Percentiles rank a stretch among this genome's conserved stretches.
Evolutionary conservation across 2,797 vertebrate species (phyloP).

Genomic region (Lagocephalus sceleratus): DNA sequence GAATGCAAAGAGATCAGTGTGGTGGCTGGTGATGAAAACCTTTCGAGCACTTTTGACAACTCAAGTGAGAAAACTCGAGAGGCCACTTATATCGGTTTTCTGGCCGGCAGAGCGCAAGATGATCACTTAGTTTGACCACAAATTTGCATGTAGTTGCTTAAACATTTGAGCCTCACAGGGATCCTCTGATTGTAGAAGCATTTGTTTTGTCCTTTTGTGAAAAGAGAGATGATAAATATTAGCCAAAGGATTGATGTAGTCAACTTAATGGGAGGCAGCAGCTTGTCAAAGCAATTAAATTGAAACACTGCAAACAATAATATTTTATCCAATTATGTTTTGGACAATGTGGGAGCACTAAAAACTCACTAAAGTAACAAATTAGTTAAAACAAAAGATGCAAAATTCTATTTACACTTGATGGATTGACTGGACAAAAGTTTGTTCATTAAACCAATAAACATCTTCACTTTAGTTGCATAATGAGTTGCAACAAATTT

Average conservation of each 20-base stretch:
- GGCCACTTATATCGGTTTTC: constrained; percentile 37
- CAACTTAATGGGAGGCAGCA: constrained; percentile 13
- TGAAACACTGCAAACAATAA: constrained; percentile 14
- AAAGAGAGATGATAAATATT: neutral
- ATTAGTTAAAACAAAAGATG: too few relatives aligned
- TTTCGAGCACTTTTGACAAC: constrained; percentile 58
- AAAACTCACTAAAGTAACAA: neutral
- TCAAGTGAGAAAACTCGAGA: constrained; percentile 60
- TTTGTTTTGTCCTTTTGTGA: neutral
- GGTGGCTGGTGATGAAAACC: constrained; percentile 72
- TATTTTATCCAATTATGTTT: constrained; percentile 21
- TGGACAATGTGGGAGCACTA: constrained; percentile 7
- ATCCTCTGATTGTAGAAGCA: neutral
- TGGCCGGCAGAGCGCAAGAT: constrained; percentile 22
- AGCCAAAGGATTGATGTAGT: too few relatives aligned
- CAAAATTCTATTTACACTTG: neutral
- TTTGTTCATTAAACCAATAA: neutral
- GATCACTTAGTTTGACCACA: constrained; percentile 16
- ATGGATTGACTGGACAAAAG: neutral
- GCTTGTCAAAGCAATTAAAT: neutral
- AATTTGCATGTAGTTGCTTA: constrained; percentile 34
- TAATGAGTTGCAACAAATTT: neutral
- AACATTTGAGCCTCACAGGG: constrained; percentile 9
- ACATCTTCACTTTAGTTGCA: too few relatives aligned
- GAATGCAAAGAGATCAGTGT: constrained; percentile 65